Percentiles rank a stretch among this genome's conserved stretches.
Conservation (phyloP, 2,797 vertebrate species). For the Gadopsis bispinosus region DNA sequence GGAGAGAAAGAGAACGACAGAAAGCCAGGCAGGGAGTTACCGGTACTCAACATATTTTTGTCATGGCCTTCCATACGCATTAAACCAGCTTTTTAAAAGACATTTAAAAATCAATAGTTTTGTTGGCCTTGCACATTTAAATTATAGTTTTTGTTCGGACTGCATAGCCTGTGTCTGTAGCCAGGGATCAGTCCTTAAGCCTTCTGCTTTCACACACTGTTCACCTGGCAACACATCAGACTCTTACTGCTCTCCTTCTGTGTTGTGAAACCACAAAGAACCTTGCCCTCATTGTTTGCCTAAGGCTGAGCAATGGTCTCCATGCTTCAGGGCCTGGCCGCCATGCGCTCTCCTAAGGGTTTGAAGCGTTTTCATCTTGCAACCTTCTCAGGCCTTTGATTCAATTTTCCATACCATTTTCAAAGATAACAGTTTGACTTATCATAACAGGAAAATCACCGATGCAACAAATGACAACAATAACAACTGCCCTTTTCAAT, state of each 20-base stretch:
- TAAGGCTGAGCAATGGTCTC: not conserved
- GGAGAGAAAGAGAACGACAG: constrained; percentile 23
- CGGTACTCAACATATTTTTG: no score
- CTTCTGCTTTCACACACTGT: not conserved
- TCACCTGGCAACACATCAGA: not conserved
- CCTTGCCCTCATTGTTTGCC: constrained; percentile 6
- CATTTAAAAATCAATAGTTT: not conserved
- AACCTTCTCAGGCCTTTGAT: not conserved
- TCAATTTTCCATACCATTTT: no score
- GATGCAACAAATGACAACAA: not conserved
- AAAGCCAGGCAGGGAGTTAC: not conserved
- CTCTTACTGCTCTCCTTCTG: not conserved
- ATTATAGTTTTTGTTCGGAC: not conserved
- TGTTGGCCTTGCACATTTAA: not conserved
- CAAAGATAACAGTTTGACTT: no score
- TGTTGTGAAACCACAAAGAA: not conserved
- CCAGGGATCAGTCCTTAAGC: constrained; percentile 1
- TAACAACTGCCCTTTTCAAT: not conserved
- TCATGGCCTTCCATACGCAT: no score
- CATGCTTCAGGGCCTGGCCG: not conserved
- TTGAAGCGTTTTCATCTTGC: not conserved
- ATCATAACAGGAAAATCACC: not conserved
- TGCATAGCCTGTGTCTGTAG: not conserved
- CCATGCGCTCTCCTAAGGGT: not conserved
- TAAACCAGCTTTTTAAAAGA: not conserved